Evolutionary conservation across 2,888 invertebrate genomes (phyloP).

Genomic region (Apamea epomidion): DNA sequence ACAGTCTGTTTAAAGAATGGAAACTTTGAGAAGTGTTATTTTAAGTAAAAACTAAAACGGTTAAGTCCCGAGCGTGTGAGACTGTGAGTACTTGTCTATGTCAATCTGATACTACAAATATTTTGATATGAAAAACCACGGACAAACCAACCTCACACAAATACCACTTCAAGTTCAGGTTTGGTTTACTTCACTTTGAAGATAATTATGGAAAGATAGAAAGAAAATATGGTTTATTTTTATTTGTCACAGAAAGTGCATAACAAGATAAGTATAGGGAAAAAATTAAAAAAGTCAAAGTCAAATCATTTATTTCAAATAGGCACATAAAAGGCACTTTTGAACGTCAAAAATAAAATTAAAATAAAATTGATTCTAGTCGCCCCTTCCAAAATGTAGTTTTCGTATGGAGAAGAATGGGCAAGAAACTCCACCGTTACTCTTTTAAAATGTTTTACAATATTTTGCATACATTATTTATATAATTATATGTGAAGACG

Average conservation of each 20-base stretch:
- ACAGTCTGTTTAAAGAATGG: conserved; percentile 7
- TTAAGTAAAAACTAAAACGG: background rate
- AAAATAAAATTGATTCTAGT: too few species aligned
- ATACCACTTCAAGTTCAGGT: background rate
- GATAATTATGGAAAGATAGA: background rate
- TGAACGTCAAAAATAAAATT: too few species aligned
- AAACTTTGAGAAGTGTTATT: conserved; percentile 2
- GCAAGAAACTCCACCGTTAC: too few species aligned
- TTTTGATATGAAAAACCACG: conserved; percentile 3
- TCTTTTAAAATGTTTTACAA: too few species aligned
- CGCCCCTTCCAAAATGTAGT: too few species aligned
- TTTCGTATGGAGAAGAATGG: too few species aligned
- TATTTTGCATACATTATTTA: too few species aligned
- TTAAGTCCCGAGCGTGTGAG: background rate
- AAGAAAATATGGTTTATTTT: background rate
- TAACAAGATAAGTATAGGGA: background rate
- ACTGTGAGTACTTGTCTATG: background rate
- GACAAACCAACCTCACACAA: background rate
- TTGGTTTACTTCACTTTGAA: background rate
- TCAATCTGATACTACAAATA: background rate
- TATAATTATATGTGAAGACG: too few species aligned
- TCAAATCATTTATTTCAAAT: too few species aligned
- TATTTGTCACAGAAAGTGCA: background rate
- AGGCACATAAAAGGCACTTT: too few species aligned
- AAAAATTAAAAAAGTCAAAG: background rate